Conservation (phyloP, 2,797 vertebrate species). For the Sciurus vulgaris region DNA sequence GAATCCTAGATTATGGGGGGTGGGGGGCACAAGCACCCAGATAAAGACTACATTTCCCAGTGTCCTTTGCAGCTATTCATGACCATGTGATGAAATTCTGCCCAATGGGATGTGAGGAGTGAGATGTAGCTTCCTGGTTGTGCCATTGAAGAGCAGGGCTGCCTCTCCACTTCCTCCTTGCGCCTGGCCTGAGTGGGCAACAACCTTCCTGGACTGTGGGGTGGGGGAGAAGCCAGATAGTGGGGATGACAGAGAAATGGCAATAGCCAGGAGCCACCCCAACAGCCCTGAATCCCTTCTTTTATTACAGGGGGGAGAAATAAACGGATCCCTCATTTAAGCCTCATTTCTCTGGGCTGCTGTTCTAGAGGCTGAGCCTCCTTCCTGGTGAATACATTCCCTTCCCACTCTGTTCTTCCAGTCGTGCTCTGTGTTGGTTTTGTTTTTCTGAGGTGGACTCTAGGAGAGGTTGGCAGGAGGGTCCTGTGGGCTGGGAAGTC, state of each 20-base stretch:
- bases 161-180: neutral
- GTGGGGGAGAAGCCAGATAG: neutral
- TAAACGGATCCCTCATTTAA: neutral
- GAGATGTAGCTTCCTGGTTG: neutral
- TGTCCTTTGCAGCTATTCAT: neutral
- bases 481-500: neutral
- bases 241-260: neutral
- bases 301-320: neutral
- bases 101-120: neutral
- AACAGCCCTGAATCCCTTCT: neutral
- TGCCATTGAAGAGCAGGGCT: neutral
- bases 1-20: neutral
- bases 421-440: too few species aligned
- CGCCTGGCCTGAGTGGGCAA: neutral
- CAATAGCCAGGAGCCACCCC: neutral
- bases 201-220: neutral
- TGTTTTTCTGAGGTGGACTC: neutral
- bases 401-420: neutral
- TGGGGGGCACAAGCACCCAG: neutral
- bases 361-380: neutral
- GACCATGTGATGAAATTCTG: conserved; percentile 11
- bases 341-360: neutral
- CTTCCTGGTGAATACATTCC: neutral
- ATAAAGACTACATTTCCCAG: conserved; percentile 68
- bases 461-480: neutral